Percentiles rank a stretch among this genome's conserved stretches.
These are phyloP conservation scores for Lacerta agilis DNA, from an alignment of 2,797 vertebrate genomes.

Conservation along the genomic window DNA sequence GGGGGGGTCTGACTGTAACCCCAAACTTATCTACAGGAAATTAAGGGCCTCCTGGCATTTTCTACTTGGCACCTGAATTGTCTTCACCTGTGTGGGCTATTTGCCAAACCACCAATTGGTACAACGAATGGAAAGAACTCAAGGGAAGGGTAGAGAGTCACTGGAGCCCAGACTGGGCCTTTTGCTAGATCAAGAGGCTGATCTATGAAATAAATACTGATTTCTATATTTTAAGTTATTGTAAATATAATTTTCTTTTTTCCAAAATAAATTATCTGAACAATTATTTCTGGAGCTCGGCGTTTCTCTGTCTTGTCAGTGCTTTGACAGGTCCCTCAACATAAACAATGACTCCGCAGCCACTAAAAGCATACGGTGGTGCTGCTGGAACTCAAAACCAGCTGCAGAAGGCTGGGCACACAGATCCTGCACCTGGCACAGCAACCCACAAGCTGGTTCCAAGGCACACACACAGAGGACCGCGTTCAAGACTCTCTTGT, in stretches of 20 bases:
- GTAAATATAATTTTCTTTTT: background rate
- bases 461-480: too few relatives aligned
- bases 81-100: background rate
- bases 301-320: background rate
- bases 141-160: too few relatives aligned
- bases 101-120: background rate
- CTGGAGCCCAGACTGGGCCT: background rate
- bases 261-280: background rate
- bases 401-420: background rate
- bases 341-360: background rate
- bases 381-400: background rate
- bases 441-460: background rate
- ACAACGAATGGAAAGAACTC: background rate
- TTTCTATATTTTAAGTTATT: slow-evolving; percentile 5
- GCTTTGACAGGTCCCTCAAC: background rate
- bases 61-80: too few relatives aligned
- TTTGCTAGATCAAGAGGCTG: background rate
- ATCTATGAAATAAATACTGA: background rate
- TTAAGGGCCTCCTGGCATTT: too few relatives aligned
- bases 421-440: background rate
- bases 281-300: background rate
- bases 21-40: background rate
- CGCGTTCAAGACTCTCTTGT: background rate
- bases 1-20: too few relatives aligned
- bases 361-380: too few relatives aligned